Percentiles rank a stretch among this genome's conserved stretches.
These are phyloP conservation scores for Copidosoma aretas DNA, from an alignment of 2,888 invertebrate species.

Conservation along the genomic window DNA sequence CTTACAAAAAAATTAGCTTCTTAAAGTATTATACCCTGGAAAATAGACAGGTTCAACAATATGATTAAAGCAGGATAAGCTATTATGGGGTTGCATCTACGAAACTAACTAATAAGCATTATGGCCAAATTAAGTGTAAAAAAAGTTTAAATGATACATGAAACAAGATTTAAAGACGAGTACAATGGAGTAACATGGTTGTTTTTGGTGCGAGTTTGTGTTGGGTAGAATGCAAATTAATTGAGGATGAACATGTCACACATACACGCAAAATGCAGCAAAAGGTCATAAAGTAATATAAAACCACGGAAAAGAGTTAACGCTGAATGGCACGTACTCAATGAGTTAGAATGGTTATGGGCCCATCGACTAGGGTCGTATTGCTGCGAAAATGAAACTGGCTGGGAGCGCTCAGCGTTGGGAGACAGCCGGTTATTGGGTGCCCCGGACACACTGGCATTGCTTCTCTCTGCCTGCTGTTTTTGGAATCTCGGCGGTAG, in stretches of 20 bases:
- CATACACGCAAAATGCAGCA: not conserved
- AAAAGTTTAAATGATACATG: not conserved
- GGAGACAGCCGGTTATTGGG: slow-evolving; percentile 56
- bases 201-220: not conserved
- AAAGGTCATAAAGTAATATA: slow-evolving; percentile 24
- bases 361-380: slow-evolving; percentile 59
- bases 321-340: slow-evolving; percentile 51
- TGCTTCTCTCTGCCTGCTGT: slow-evolving; percentile 70
- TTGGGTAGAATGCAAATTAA: not conserved
- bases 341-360: slow-evolving; percentile 53
- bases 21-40: slow-evolving; percentile 7
- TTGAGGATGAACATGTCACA: not conserved
- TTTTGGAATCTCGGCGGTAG: slow-evolving; percentile 86
- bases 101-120: not conserved
- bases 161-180: not conserved
- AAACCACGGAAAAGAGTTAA: slow-evolving; percentile 38
- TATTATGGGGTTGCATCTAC: not conserved
- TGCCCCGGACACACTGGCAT: slow-evolving; percentile 40
- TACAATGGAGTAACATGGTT: not conserved
- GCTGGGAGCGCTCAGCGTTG: slow-evolving; percentile 54
- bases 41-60: slow-evolving; percentile 13
- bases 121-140: slow-evolving; percentile 8
- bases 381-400: slow-evolving; percentile 54
- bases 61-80: slow-evolving; percentile 13
- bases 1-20: too few species aligned